Percentiles rank a stretch among this genome's conserved stretches.
Conservation (phyloP, 2,888 invertebrate species). For the Apotomis betuletana region DNA sequence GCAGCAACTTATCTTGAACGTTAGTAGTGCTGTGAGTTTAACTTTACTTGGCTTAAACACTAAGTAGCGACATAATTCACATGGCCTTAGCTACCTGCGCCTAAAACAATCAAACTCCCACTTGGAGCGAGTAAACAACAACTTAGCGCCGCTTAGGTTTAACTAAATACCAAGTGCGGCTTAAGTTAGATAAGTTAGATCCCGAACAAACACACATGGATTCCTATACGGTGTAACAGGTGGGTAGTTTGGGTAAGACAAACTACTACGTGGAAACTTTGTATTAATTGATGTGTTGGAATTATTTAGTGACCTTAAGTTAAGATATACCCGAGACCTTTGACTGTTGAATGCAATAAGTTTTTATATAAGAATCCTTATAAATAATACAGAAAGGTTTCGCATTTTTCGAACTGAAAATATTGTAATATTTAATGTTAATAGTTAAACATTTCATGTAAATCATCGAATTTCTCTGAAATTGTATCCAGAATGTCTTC, state of each 20-base stretch:
- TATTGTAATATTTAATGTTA: too few species aligned
- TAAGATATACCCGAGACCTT: background rate
- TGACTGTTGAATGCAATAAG: too few species aligned
- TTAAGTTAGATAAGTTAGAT: constrained; percentile 76
- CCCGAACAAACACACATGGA: constrained; percentile 47
- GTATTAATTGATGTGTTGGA: constrained; percentile 13
- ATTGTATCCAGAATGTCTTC: too few species aligned
- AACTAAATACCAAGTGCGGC: constrained; percentile 79
- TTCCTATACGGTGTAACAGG: constrained; percentile 34
- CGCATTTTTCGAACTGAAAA: too few species aligned
- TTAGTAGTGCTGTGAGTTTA: constrained; percentile 74
- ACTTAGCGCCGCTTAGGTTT: constrained; percentile 70
- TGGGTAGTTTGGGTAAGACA: constrained; percentile 29
- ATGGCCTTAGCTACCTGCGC: constrained; percentile 75
- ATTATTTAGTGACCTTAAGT: background rate
- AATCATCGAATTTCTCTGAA: too few species aligned
- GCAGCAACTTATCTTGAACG: constrained; percentile 40
- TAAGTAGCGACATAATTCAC: constrained; percentile 81
- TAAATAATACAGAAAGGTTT: too few species aligned
- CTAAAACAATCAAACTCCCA: constrained; percentile 81
- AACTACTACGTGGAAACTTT: constrained; percentile 21
- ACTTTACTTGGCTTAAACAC: constrained; percentile 69
- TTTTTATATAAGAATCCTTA: too few species aligned
- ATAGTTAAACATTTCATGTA: too few species aligned
- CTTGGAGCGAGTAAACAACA: constrained; percentile 61